These are phyloP conservation scores for Pocillopora verrucosa DNA, from an alignment of 64 coral and sea anemone genomes.

Conservation along the genomic window DNA sequence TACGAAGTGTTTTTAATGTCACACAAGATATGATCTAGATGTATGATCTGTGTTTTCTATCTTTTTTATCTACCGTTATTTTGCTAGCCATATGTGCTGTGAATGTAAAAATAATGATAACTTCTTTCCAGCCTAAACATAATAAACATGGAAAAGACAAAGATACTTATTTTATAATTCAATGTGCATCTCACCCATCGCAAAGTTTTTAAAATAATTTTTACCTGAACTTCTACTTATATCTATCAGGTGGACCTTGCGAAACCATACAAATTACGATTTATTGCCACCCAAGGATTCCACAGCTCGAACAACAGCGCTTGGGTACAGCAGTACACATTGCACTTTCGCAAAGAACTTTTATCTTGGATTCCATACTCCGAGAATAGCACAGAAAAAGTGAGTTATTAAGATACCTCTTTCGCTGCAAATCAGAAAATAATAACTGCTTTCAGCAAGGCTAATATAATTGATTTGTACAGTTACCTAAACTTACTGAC, in stretches of 20 bases:
- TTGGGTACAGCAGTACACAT: not conserved
- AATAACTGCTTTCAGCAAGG: too few relatives aligned
- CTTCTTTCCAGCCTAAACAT: too few relatives aligned
- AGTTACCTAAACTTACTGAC: too few relatives aligned
- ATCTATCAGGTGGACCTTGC: not conserved
- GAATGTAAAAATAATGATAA: too few relatives aligned
- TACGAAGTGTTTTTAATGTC: too few relatives aligned
- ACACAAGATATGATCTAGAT: too few relatives aligned
- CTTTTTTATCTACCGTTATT: too few relatives aligned
- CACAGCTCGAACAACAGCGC: not conserved
- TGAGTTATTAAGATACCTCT: not conserved
- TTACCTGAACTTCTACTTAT: not conserved
- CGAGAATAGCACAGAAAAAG: not conserved
- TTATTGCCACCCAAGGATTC: conserved; percentile 21
- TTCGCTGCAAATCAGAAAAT: too few relatives aligned
- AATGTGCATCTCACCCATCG: not conserved
- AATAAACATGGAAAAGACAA: too few relatives aligned
- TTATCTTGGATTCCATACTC: not conserved
- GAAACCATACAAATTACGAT: not conserved
- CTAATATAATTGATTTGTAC: too few relatives aligned
- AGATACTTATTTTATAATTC: not conserved
- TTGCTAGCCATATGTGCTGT: too few relatives aligned
- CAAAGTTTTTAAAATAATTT: not conserved
- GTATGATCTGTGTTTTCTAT: too few relatives aligned
- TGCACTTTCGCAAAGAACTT: not conserved